Evolutionary conservation across 2,888 invertebrate species (phyloP), one percentile per base, ranked within the genome.

Genomic region (Andrena bicolor): DNA sequence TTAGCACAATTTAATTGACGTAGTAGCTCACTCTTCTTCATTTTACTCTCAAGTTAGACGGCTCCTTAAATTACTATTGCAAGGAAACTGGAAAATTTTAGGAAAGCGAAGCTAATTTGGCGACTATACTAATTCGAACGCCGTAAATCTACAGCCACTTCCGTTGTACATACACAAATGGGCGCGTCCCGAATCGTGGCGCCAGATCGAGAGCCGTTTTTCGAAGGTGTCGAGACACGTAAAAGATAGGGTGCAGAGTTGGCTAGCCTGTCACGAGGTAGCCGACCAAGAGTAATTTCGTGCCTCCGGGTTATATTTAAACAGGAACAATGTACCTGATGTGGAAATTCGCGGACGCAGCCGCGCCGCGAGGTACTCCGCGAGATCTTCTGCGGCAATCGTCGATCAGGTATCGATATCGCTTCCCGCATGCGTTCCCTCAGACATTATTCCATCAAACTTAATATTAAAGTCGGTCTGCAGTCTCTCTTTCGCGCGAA

Each of bases 301-400:
- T 87, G 84, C 77, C 86, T 84, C 69, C 75, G 80, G 75, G 82
- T 88, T 88, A 88, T 88, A 88, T 86, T 88, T 88, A 88, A 88
- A 86, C 86, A 76, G 72, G 88, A 88, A 88, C 87, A 88, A 88
- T 88, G 81, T 84, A 88, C 84, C 86, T 86, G 73, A 82, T 76
- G 83, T 86, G 82, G 88, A 88, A 88, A 88, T 85, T 68, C 82
- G 68, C 86, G 85, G 76, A 68, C 73, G 80, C 85, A 77, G 77
- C 64, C 80, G 83, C 69, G 77, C 49, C 78, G 72, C 75, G 83
- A 64, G 78, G 69, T 61, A 70, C 72, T 73, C 68, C 58, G 70
- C 76, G 76, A 35, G 63, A 77, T 60, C 83, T 63, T 80, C 88
- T 56, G 63, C 74, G 75, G 76, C 71, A 61, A 26, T 68, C 49